These are phyloP conservation scores for Polydrusus pterygomalis DNA, from an alignment of 2,888 invertebrate species.

Conservation along the genomic window DNA sequence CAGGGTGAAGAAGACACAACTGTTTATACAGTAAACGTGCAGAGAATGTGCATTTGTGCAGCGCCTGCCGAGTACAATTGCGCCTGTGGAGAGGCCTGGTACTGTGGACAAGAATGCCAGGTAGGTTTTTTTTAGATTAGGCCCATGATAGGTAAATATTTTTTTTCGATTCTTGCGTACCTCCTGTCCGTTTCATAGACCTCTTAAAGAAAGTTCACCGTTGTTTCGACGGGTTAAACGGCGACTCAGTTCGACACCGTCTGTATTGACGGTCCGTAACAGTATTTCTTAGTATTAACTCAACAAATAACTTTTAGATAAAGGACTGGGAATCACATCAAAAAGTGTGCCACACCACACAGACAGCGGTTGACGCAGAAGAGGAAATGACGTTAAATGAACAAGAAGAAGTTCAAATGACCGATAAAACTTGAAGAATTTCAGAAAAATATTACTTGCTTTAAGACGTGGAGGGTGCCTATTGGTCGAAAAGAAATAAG, in stretches of 20 bases:
- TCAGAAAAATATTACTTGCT: neutral
- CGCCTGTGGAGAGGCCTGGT: constrained; percentile 33
- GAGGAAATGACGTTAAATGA: neutral
- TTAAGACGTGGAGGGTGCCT: no score
- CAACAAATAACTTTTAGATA: neutral
- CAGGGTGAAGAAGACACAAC: constrained; percentile 35
- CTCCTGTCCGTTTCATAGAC: no score
- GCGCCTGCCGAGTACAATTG: constrained; percentile 29
- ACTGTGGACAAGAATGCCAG: constrained; percentile 43
- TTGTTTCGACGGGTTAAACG: no score
- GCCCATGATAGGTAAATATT: neutral
- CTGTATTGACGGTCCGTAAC: neutral
- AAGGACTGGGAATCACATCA: constrained; percentile 25
- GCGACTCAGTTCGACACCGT: no score
- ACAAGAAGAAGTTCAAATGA: neutral
- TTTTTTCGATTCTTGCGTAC: no score
- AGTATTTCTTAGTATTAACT: neutral
- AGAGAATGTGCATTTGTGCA: constrained; percentile 28
- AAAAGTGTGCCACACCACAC: neutral
- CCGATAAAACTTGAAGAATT: neutral
- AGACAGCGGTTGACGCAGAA: no score
- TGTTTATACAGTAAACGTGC: constrained; percentile 17
- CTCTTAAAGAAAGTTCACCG: no score
- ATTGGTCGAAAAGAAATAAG: no score
- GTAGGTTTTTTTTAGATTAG: constrained; percentile 1